Conservation (phyloP, 2,888 invertebrate genomes). For the Drosophila infuscata region DNA sequence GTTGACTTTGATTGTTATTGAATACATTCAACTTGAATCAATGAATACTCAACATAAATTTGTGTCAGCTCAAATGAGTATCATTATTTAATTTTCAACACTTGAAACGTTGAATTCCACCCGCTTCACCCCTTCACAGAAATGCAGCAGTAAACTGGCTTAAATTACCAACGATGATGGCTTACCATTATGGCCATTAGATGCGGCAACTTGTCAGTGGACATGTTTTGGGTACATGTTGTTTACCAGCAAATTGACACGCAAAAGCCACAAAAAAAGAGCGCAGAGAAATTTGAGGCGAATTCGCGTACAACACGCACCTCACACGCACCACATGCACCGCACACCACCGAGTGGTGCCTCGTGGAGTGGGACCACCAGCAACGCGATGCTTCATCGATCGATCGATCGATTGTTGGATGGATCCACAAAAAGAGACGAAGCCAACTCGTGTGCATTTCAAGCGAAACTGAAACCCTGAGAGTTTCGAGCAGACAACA, state of each 20-base stretch:
- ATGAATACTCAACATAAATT: not conserved
- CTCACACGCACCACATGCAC: constrained; percentile 17
- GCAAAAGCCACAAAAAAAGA: constrained; percentile 60
- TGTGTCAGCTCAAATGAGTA: constrained; percentile 6
- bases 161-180: constrained; percentile 47
- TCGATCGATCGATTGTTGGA: constrained; percentile 26
- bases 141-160: constrained; percentile 35
- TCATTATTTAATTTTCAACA: constrained; percentile 22
- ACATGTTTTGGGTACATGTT: constrained; percentile 59
- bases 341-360: not conserved
- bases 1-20: not conserved
- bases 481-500: constrained; percentile 43
- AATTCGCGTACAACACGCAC: constrained; percentile 28
- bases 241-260: constrained; percentile 72
- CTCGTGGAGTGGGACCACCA: constrained; percentile 47
- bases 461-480: constrained; percentile 68
- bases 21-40: not conserved
- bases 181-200: constrained; percentile 57
- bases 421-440: not conserved
- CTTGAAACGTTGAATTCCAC: constrained; percentile 34
- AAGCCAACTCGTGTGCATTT: constrained; percentile 52
- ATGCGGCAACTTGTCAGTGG: constrained; percentile 61
- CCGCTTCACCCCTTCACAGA: constrained; percentile 53
- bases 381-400: constrained; percentile 24
- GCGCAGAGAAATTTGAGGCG: constrained; percentile 68